Evolutionary conservation across 2,888 invertebrate genomes (phyloP), one percentile per base, ranked within the genome.

Genomic region (Spodoptera exigua): DNA sequence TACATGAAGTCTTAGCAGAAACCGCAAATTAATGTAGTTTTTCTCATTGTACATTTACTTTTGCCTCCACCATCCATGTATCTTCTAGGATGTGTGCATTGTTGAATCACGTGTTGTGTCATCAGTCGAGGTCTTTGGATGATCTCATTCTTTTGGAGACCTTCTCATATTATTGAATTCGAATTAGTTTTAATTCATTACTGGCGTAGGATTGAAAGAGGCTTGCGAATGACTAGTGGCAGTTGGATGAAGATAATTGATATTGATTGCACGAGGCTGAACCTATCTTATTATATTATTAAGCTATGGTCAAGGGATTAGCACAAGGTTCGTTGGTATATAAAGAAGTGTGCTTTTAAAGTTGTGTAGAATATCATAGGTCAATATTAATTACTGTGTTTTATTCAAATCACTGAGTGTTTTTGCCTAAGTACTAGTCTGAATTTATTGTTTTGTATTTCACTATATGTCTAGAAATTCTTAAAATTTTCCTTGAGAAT

Each of bases 21-120:
- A 70, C 74, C 67, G 57, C 76, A 79, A 74, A 70, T 69, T 68
- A 71, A 69, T 55, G 36, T 54, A 43, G 47, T 73, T 80, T 76
- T 79, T 74, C 43, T 45, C 35, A 52, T 37, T 51, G 55, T 56
- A 59, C 70, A 73, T 77, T 76, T 70, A 61, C 66, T 64, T 62
- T 71, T 70, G 59, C 62, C 56, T 57, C 58, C 52, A 58, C 39
- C 61, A 60, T 70, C 53, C 61, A 63, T 61, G 58, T 73, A 55
- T 71, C 61, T 70, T 71, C 60, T 41, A 67, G 69, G 79, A 78
- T 75, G 64, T 70, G 70, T 62, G 64, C 78, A 75, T 79, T 80
- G 76, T 89, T 88, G 84, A 90, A 87, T 88, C 87, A 89, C 78
- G 80, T 78, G 80, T 88, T 86, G 87, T 88, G 87, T 90, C 88